Evolutionary conservation across 2,888 invertebrate genomes (phyloP), one percentile per base, ranked within the genome.

Genomic region (Napeogenes inachia): DNA sequence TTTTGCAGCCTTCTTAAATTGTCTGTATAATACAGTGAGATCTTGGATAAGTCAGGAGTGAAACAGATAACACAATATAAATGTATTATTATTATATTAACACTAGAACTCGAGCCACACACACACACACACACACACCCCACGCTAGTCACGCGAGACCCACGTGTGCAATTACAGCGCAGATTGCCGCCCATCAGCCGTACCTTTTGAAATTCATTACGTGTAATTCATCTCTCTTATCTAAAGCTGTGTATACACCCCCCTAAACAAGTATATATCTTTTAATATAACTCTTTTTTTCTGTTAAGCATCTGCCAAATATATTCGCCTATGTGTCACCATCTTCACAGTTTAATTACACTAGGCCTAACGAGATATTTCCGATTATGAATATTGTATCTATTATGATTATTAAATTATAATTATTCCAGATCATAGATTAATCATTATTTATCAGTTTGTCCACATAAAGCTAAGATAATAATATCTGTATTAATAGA

Each of bases 191-290:
- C 53, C 55, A 55, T 58, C 57, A 62, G 54, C 56, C 54, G 54
- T 56, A 56, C 64, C 60, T 57, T 55, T 59, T 59, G 54, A 54
- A 64, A 60, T 59, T 62, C 68, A 64, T 68, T 68, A 64, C 59
- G 47, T 50, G 61, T 62, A 55, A 67, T 65, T 63, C 63, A 65
- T 67, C 63, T 60, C 62, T 35, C 54, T 65, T 50, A 60, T 65
- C 59, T 47, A 38, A 21, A 50, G 50, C 50, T 50, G 10, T 42
- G 42, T 42, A 42, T 42, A 8, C 47, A 4, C 50, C 30, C 30
- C 30, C 12, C 42, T 12, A 50, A 50, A 50, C 50, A 50, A 30
- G 21, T 50, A 50, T 50, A 30, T 10, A 50, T 30, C 21, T 50
- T 30, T 50, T 12, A 50, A 50, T 30, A 50, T n/a, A 30, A 50